These are phyloP conservation scores for Choloepus didactylus DNA, from an alignment of 2,797 vertebrate genomes.

Conservation along the genomic window DNA sequence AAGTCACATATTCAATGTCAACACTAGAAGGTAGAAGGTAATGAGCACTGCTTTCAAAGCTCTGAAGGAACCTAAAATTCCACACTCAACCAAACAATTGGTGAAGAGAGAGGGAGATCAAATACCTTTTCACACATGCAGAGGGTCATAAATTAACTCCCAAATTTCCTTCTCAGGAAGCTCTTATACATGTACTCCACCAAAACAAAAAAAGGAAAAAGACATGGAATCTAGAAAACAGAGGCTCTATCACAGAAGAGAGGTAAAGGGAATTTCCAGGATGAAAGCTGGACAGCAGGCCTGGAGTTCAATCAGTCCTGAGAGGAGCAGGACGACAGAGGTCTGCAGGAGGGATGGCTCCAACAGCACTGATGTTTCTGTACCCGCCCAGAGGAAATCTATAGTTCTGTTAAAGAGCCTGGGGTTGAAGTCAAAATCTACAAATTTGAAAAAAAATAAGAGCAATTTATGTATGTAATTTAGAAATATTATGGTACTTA, in stretches of 20 bases:
- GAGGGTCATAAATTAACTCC: neutral
- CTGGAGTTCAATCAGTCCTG: neutral
- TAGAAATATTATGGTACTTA: conserved; percentile 49
- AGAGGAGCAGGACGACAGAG: neutral
- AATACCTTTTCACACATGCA: neutral
- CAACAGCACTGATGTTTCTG: neutral
- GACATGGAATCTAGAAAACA: neutral
- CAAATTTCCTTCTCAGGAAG: conserved; percentile 17
- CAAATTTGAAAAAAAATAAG: conserved; percentile 29
- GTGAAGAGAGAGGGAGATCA: neutral
- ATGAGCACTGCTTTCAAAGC: neutral
- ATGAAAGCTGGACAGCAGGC: neutral
- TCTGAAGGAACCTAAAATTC: conserved; percentile 14
- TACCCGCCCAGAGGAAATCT: neutral
- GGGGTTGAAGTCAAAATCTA: neutral
- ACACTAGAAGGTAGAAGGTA: neutral
- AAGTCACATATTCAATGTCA: neutral
- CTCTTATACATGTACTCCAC: neutral
- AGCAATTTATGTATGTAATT: neutral
- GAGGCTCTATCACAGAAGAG: neutral
- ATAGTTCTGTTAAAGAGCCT: neutral
- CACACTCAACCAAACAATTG: neutral
- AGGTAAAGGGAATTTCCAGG: neutral
- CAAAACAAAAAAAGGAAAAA: neutral
- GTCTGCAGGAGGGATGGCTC: neutral